Base-by-base conservation (phyloP, 1,140 invertebrate genomes). In the Phortica variegata region DNA sequence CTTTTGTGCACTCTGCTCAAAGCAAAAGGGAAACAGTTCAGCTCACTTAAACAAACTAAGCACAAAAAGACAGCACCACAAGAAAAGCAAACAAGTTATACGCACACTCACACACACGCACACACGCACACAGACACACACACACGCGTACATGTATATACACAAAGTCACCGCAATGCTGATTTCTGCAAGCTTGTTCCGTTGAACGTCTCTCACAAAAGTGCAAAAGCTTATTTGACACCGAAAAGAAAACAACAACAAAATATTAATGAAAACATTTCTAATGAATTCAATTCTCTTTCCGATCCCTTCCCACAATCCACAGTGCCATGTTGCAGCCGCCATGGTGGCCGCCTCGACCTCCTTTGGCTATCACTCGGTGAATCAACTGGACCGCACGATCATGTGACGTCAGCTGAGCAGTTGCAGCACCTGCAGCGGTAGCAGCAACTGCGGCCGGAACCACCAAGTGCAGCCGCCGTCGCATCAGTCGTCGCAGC, bases 321-420 rank as follows among this genome's bases (percentile, higher is more conserved):
- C 15, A 20, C 54, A 76, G 74, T 76, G 73, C 41, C 71, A 76
- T 29, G 71, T 76, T 45, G 74, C 74, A 17, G 70, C 70, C 43
- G 71, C 71, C 23, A 72, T 75, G 69, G 71, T 76, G 41, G 73
- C 71, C 17, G 69, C 74, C 20, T 75, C 73, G 18, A 72, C 74
- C 12, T 71, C 74, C 41, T 72, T 76, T 32, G 72, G 73, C 51
- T 76, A 76, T 51, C 65, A 70, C 19, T 76, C 71, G 21, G 69
- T 76, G 36, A 74, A 74, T 51, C 71, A 76, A 51, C 56, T 73
- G 48, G 66, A 74, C 37, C 68, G 73, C 36, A 68, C 59, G 37
- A 60, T 75, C 49, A 75, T 75, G 56, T 76, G 73, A 76, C 73
- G 73, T 33, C 68, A 75, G 61, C 71, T 71, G 31, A 75, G 70